Conservation (phyloP, 2,888 invertebrate species). For the Dolichopus griseipennis region DNA sequence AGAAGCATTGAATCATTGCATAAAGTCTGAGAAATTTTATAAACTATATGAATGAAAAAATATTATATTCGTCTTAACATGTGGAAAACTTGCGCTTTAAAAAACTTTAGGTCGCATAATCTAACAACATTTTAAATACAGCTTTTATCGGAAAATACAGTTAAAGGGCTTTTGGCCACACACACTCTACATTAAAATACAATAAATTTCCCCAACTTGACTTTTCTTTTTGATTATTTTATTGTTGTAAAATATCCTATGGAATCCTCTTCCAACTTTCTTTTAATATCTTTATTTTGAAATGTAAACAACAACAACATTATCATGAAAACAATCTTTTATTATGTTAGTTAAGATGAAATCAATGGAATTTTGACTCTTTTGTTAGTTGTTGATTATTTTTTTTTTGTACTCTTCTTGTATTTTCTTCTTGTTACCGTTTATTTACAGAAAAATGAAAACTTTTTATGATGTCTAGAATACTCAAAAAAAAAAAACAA, state of each 20-base stretch:
- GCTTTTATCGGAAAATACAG: not conserved
- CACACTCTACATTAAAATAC: not conserved
- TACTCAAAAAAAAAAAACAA: too few species aligned
- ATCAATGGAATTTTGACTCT: not conserved
- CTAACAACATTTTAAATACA: not conserved
- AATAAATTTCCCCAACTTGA: not conserved
- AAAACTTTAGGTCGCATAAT: too few species aligned
- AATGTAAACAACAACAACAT: not conserved
- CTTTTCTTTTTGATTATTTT: not conserved
- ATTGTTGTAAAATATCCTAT: not conserved
- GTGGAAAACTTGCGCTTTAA: too few species aligned
- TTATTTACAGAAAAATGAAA: not conserved
- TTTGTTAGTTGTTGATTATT: too few species aligned
- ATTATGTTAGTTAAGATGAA: slow-evolving; percentile 3
- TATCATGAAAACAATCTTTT: not conserved
- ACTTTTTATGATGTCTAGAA: not conserved
- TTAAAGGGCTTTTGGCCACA: not conserved
- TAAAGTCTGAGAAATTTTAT: too few species aligned
- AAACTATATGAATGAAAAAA: too few species aligned
- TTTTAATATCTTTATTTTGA: not conserved
- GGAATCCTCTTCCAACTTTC: not conserved
- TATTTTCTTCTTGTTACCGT: not conserved
- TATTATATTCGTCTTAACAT: too few species aligned
- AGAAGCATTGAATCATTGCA: too few species aligned
- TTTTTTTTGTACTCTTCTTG: too few species aligned